Conservation (phyloP, 2,797 vertebrate species). For the Momotus momota region DNA sequence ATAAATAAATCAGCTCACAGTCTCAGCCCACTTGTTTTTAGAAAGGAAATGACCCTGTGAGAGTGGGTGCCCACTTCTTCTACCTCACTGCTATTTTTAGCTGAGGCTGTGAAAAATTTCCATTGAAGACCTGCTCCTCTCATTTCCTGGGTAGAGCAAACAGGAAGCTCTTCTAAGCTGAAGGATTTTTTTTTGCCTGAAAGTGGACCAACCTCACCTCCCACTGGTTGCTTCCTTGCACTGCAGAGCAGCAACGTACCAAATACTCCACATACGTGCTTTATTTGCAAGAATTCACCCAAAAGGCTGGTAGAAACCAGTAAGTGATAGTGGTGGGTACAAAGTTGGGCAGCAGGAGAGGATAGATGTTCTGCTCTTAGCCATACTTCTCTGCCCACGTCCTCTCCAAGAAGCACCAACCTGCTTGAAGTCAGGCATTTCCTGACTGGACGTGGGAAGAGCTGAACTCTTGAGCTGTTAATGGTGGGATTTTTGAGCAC, state of each 20-base stretch:
- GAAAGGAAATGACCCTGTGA: conserved; percentile 58
- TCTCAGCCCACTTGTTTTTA: conserved; percentile 28
- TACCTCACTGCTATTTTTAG: conserved; percentile 86
- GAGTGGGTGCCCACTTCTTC: conserved; percentile 58
- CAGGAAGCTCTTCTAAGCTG: conserved; percentile 78
- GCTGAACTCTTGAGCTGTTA: neutral
- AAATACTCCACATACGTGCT: rapidly evolving
- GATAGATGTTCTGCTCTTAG: neutral
- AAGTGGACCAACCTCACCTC: conserved; percentile 60
- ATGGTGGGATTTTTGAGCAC: neutral
- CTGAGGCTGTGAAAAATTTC: conserved; percentile 84
- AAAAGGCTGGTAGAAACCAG: neutral
- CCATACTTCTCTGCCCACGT: neutral
- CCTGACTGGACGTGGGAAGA: neutral
- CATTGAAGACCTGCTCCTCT: conserved; percentile 81
- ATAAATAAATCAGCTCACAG: neutral
- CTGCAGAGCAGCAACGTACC: conserved; percentile 6
- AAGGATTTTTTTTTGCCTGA: neutral
- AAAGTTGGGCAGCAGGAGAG: neutral
- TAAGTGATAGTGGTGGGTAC: neutral
- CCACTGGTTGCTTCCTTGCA: conserved; percentile 63
- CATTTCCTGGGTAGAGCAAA: conserved; percentile 80
- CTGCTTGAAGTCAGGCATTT: neutral
- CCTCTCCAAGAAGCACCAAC: neutral
- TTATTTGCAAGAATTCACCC: neutral